Conservation (phyloP, 2,113 vertebrate genomes). For the Clarias gariepinus region DNA sequence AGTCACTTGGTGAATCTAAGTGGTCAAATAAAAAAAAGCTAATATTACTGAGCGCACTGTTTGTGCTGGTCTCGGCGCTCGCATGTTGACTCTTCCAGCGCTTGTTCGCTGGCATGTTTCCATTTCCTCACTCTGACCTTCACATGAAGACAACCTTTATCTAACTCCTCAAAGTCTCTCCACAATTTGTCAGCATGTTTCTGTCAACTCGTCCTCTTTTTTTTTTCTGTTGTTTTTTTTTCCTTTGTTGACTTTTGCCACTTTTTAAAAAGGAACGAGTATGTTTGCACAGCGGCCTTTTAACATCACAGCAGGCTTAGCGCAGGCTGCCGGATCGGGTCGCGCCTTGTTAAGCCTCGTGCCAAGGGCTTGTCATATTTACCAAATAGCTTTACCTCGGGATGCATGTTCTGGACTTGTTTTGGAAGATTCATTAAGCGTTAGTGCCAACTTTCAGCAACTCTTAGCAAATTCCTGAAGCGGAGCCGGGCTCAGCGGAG, state of each 20-base stretch:
- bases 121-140: neutral
- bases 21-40: neutral
- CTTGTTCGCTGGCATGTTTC: constrained; percentile 26
- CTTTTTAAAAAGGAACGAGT: constrained; percentile 27
- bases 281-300: constrained; percentile 42
- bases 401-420: constrained; percentile 45
- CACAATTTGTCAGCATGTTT: constrained; percentile 37
- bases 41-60: neutral
- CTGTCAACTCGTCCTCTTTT: constrained; percentile 25
- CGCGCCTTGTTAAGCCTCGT: constrained; percentile 13
- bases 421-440: constrained; percentile 24
- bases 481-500: neutral
- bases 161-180: neutral
- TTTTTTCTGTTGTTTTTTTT: neutral
- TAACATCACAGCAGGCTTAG: constrained; percentile 30
- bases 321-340: neutral
- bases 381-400: constrained; percentile 41
- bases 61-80: neutral
- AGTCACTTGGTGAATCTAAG: neutral
- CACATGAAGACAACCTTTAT: constrained; percentile 30
- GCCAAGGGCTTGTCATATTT: constrained; percentile 52
- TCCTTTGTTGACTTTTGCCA: neutral
- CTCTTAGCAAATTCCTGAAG: constrained; percentile 26
- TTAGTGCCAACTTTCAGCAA: constrained; percentile 40
- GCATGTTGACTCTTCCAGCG: constrained; percentile 15